Percentiles rank a stretch among this genome's conserved stretches.
Conservation (phyloP, 2,888 invertebrate genomes). For the Loripinus fragilis region DNA sequence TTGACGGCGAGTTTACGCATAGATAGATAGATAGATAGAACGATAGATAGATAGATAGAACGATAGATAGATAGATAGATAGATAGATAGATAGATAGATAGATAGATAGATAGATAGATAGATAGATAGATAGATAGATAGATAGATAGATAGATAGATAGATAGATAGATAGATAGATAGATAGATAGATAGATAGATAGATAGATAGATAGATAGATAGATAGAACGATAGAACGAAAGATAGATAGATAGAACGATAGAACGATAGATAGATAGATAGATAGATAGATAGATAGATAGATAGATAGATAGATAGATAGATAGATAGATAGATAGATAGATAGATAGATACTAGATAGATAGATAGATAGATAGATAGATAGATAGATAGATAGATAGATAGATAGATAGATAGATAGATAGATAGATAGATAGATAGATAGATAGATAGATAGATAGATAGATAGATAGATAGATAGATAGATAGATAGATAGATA, state of each 20-base stretch:
- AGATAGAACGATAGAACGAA: no score
- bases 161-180: slow-evolving; percentile 8
- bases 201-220: slow-evolving; percentile 12
- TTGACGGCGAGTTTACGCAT: no score
- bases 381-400: slow-evolving; percentile 19
- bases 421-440: slow-evolving; percentile 13
- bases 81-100: slow-evolving; percentile 6
- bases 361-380: slow-evolving; percentile 13
- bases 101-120: neutral
- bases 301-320: slow-evolving; percentile 18
- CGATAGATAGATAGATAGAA: no score
- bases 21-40: slow-evolving; percentile 19
- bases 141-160: slow-evolving; percentile 12
- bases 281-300: slow-evolving; percentile 17
- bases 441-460: slow-evolving; percentile 11
- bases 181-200: slow-evolving; percentile 12
- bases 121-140: slow-evolving; percentile 8
- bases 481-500: no score
- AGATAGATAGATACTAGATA: no score
- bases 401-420: slow-evolving; percentile 13
- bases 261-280: slow-evolving; percentile 8
- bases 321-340: slow-evolving; percentile 18
- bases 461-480: slow-evolving; percentile 19
- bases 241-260: no score
- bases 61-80: slow-evolving; percentile 19